phyloP scores from a whole-genome alignment of 2,113 vertebrate genomes.

The western clawed frog (Xenopus tropicalis) region UCB_Xtro_10.0 CM004446.2:80415501-80416000 shows the following conservation, averaged over 20 bases:
- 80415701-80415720: conserved; percentile 45
- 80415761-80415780: conserved; percentile 11
- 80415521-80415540: neutral
- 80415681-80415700: conserved; percentile 64
- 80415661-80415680: conserved; percentile 47
- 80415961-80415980: too few relatives aligned
- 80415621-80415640: conserved; percentile 64
- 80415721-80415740: conserved; percentile 25
- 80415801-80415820: conserved; percentile 1
- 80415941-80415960: too few relatives aligned
- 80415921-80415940: neutral
- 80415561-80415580: neutral
- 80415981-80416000: too few relatives aligned
- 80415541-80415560: neutral
- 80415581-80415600: conserved; percentile 9
- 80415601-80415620: conserved; percentile 3
- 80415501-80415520: neutral
- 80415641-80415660: conserved; percentile 52
- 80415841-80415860: neutral
- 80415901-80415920: too few relatives aligned
- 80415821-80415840: neutral
- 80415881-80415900: neutral
- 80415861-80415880: neutral
- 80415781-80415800: neutral
- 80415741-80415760: neutral